Evolutionary conservation across 2,113 vertebrate species (phyloP).

Genomic region (Phaetusa simplex): DNA sequence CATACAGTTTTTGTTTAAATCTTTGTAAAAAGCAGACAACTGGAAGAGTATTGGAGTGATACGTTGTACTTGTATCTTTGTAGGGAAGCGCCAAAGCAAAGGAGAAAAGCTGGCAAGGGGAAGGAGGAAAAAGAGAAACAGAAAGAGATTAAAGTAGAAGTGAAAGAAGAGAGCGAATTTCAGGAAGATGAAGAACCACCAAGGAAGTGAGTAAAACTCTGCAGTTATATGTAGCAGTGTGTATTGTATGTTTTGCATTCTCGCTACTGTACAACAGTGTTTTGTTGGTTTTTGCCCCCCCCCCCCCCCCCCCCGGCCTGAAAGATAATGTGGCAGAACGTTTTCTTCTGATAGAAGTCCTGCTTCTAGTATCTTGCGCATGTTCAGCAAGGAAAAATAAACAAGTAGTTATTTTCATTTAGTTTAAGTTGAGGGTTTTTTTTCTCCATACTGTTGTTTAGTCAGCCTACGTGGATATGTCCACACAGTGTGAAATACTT

Average conservation of each 20-base stretch:
- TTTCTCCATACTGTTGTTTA: neutral
- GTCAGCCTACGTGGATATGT: neutral
- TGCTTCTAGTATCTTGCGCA: neutral
- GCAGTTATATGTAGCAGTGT: neutral
- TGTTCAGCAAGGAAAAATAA: neutral
- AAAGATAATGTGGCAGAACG: neutral
- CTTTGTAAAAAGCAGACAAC: neutral
- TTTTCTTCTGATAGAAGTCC: neutral
- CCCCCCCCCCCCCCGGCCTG: neutral
- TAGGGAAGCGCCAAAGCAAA: constrained; percentile 86
- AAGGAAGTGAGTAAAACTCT: constrained; percentile 85
- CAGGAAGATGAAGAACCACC: constrained; percentile 88
- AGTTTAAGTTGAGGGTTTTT: neutral
- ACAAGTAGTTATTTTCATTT: neutral
- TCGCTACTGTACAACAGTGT: neutral
- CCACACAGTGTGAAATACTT: neutral
- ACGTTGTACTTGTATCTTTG: constrained; percentile 7
- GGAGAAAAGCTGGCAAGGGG: constrained; percentile 81
- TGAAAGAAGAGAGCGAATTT: constrained; percentile 87
- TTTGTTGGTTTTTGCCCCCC: neutral
- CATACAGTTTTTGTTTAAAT: neutral
- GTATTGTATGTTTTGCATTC: neutral
- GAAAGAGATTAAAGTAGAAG: constrained; percentile 85
- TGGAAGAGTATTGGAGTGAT: neutral
- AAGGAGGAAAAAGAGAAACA: constrained; percentile 85